A percentile compares a stretch with the other conserved stretches of the same genome.
phyloP scores from a whole-genome alignment of 2,888 invertebrate genomes.

The Drosophila cognata region DNA sequence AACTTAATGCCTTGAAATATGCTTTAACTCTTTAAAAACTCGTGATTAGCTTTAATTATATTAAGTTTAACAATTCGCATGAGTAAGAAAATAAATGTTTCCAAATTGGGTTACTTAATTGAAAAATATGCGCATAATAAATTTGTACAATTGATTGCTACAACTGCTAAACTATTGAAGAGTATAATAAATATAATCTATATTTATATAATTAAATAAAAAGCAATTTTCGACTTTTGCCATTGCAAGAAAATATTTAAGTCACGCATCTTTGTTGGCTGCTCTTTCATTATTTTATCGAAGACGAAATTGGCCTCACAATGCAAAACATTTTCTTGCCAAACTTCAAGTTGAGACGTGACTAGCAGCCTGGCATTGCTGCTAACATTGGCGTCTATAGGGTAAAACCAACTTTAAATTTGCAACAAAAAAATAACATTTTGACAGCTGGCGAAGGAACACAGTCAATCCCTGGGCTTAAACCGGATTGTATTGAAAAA shows the following conservation, averaged over 20 bases:
- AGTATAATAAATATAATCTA: background rate
- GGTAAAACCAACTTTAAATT: slow-evolving; percentile 43
- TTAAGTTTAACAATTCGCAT: background rate
- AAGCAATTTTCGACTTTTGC: background rate
- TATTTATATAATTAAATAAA: background rate
- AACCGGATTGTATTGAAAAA: slow-evolving; percentile 39
- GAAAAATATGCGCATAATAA: background rate
- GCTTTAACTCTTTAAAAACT: background rate
- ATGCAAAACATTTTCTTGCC: slow-evolving; percentile 28
- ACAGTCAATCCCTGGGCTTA: slow-evolving; percentile 16
- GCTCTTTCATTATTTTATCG: background rate
- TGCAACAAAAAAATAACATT: slow-evolving; percentile 27
- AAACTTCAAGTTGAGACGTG: slow-evolving; percentile 62
- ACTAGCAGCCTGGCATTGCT: slow-evolving; percentile 26
- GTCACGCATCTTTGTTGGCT: background rate
- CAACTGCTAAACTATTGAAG: background rate
- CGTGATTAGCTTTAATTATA: background rate
- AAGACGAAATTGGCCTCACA: slow-evolving; percentile 19
- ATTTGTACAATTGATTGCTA: background rate
- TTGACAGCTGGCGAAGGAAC: slow-evolving; percentile 41
- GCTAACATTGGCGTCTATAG: background rate
- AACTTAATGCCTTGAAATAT: background rate
- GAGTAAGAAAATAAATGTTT: background rate
- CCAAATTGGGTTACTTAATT: background rate
- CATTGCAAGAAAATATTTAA: background rate